phyloP scores from a whole-genome alignment of 2,113 vertebrate species.

The Circaetus cinerascens region DNA sequence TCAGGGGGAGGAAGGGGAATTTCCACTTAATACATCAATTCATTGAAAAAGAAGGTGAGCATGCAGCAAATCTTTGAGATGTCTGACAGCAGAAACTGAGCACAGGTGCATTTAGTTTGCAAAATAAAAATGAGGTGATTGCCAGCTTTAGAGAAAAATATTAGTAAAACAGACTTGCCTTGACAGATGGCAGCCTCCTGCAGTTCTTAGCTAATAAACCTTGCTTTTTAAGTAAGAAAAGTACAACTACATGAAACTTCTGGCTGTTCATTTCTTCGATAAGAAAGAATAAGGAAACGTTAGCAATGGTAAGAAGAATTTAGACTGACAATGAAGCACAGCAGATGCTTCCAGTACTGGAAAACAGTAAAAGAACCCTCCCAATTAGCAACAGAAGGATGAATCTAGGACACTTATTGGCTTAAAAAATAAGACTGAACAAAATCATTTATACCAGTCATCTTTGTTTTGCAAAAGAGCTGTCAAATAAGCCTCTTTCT shows the following conservation, averaged over 20 bases:
- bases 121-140: neutral
- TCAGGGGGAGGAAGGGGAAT: neutral
- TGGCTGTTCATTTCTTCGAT: neutral
- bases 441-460: neutral
- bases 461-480: neutral
- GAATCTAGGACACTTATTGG: neutral
- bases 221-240: neutral
- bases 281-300: neutral
- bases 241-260: neutral
- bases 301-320: neutral
- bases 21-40: neutral
- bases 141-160: neutral
- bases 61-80: accelerated
- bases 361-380: neutral
- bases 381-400: no score
- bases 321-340: no score
- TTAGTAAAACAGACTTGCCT: neutral
- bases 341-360: neutral
- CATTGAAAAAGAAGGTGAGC: neutral
- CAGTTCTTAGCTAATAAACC: neutral
- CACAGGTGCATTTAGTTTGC: accelerated
- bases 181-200: neutral
- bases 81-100: neutral
- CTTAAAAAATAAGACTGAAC: neutral
- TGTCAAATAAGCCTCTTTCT: neutral